Base-by-base conservation (phyloP, 1,140 invertebrate genomes). In the Drosophila sucinea region DNA sequence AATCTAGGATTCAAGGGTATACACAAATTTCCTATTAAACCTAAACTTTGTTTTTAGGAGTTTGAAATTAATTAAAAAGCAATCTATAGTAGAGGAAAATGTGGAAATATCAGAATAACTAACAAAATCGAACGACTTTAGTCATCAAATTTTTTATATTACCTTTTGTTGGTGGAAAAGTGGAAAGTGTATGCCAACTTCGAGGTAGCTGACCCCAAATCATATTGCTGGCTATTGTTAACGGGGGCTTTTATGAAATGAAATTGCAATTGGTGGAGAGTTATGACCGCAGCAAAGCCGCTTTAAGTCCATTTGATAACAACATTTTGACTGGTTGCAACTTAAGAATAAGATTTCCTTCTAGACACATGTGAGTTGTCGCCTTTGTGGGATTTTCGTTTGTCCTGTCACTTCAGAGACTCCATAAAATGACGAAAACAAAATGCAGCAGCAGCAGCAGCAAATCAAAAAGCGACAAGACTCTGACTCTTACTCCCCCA, bases 281-380 rank as follows among this genome's bases (percentile, higher is more conserved):
- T 75, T 75, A 74, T 75, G 71, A 75, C 73, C 71, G 71, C 73
- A 75, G 17, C 17, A 75, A 76, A 69, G 69, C 73, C 63, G 72
- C 63, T 81, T 81, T 64, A 74, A 74, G 77, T n/a, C n/a, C n/a
- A 38, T 11, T 38, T 11, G 35, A 38, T 38, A 38, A 38, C 10
- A 38, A 38, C 35, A 38, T 38, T 38, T 38, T 0, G 1, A 38
- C 10, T 38, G 35, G 8, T 38, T 38, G 17, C 11, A 44, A 27
- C 25, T 51, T 10, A 10, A 51, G 44, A 47, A 47, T 47, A 25
- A 51, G 44, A 51, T 27, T 51, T 51, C 25, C 3, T 51, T 25
- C 27, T 8, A 47, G 17, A 8, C 44, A 47, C 17, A 4, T 47
- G 7, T 3, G 44, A 51, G 25, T 51, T 51, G 25, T 51, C 23